phyloP scores from a whole-genome alignment of 2,888 invertebrate species.

The Myopa tessellatipennis region DNA sequence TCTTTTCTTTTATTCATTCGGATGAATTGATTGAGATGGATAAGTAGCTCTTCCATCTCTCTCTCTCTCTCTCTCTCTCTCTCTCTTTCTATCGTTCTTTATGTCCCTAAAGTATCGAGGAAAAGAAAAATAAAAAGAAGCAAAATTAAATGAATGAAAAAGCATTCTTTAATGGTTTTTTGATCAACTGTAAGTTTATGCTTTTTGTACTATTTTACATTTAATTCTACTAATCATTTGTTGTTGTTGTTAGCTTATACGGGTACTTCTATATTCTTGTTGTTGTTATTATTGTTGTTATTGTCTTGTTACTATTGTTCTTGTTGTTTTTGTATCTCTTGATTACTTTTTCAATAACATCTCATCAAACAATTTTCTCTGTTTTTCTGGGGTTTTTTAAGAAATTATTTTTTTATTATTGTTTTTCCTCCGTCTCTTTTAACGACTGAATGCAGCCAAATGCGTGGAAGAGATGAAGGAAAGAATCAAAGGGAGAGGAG shows the following conservation, averaged over 20 bases:
- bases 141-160: background rate
- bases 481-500: background rate
- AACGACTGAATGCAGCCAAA: background rate
- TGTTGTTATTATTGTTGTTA: background rate
- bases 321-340: background rate
- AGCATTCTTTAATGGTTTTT: background rate
- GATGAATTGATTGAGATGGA: background rate
- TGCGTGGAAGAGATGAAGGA: background rate
- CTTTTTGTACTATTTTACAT: background rate
- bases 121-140: background rate
- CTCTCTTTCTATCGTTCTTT: background rate
- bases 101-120: background rate
- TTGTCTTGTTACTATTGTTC: background rate
- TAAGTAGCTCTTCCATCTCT: too few species aligned
- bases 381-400: background rate
- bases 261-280: background rate
- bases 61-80: background rate
- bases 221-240: background rate
- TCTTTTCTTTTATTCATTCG: too few species aligned
- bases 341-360: slow-evolving; percentile 14
- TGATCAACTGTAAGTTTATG: background rate
- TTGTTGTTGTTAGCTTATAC: background rate
- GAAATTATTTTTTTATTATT: background rate
- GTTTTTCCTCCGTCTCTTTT: too few species aligned
- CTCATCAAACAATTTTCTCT: slow-evolving; percentile 9